Conservation (phyloP, 2,113 vertebrate species). For the Sorex fumeus region DNA sequence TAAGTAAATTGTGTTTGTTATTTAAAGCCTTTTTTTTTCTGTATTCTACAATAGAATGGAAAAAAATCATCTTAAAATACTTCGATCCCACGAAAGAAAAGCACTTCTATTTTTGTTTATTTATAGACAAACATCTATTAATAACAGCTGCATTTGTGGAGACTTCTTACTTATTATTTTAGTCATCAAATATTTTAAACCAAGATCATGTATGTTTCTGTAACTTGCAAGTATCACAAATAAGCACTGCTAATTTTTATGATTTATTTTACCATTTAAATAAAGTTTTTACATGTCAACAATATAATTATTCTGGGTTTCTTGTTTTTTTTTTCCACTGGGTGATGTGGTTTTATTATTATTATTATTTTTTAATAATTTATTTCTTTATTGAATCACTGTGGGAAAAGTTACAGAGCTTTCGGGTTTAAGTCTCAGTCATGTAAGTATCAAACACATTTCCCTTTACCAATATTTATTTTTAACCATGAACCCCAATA, state of each 20-base stretch:
- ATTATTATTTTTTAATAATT: no score
- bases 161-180: slow-evolving; percentile 35
- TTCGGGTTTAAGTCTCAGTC: no score
- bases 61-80: slow-evolving; percentile 39
- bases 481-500: no score
- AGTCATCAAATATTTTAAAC: background rate
- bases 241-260: slow-evolving; percentile 1
- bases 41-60: background rate
- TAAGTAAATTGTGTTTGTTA: slow-evolving; percentile 16
- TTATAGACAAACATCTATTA: background rate
- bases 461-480: no score
- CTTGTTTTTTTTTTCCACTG: no score
- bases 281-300: background rate
- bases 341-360: no score
- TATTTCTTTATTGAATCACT: no score
- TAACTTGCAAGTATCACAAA: background rate
- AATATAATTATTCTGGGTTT: slow-evolving; percentile 42
- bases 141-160: background rate
- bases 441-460: no score
- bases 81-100: background rate
- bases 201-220: background rate
- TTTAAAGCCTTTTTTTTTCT: slow-evolving; percentile 25
- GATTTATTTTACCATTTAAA: background rate
- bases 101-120: background rate
- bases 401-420: no score